Percentiles rank a stretch among this genome's conserved stretches.
phyloP scores from a whole-genome alignment of 1,140 invertebrate genomes.

The Theocolax elegans region DNA sequence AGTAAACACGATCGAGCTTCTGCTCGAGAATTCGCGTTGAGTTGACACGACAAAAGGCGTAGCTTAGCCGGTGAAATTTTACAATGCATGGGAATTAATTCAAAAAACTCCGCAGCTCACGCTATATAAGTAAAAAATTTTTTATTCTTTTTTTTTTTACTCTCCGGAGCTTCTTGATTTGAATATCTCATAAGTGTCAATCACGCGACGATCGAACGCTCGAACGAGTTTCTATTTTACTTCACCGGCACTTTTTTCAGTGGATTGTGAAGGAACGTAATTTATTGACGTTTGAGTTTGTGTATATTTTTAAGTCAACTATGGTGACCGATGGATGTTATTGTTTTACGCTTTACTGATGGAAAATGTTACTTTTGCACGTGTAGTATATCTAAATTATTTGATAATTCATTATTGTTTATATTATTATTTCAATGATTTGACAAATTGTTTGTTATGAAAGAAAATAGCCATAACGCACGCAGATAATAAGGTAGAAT shows the following conservation, averaged over 20 bases:
- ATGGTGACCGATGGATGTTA: too few relatives aligned
- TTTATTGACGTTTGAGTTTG: constrained; percentile 1
- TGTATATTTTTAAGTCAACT: too few relatives aligned
- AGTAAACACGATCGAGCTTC: not conserved
- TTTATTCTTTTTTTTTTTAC: not conserved
- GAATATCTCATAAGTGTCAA: not conserved
- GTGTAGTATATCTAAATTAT: too few relatives aligned
- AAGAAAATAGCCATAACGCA: too few relatives aligned
- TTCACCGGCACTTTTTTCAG: too few relatives aligned
- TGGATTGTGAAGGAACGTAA: too few relatives aligned
- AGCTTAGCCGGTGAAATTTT: not conserved
- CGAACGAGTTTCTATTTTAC: not conserved
- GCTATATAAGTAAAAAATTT: constrained; percentile 15
- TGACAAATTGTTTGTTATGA: too few relatives aligned
- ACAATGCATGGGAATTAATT: not conserved
- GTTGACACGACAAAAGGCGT: constrained; percentile 2
- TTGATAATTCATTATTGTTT: too few relatives aligned
- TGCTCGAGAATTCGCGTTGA: constrained; percentile 26
- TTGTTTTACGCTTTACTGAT: too few relatives aligned
- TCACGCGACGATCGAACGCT: constrained; percentile 2
- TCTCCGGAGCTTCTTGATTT: constrained; percentile 24
- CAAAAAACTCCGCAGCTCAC: constrained; percentile 9
- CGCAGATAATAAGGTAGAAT: too few relatives aligned
- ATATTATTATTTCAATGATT: too few relatives aligned
- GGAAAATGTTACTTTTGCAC: too few relatives aligned